Evolutionary conservation across 2,797 vertebrate species (phyloP).

Genomic region (Pipistrellus pipistrellus): DNA sequence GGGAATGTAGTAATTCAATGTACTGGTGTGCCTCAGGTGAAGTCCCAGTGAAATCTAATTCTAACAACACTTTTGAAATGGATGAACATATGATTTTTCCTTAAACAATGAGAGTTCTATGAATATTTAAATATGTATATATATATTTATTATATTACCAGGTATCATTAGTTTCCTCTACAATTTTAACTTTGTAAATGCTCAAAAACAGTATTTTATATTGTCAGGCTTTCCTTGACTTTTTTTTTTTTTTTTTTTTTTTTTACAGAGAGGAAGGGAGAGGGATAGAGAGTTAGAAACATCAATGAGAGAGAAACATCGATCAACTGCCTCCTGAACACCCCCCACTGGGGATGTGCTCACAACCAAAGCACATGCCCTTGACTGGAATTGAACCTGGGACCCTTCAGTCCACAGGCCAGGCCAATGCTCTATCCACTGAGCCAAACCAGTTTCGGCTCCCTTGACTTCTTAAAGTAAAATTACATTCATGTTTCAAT

Average conservation of each 20-base stretch:
- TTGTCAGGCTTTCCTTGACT: background rate
- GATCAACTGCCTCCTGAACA: no score
- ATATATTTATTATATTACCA: background rate
- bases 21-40: background rate
- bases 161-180: background rate
- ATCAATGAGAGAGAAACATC: no score
- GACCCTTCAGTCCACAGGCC: no score
- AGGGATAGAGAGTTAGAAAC: no score
- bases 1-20: background rate
- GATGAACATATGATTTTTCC: background rate
- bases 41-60: background rate
- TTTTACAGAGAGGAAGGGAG: no score
- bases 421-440: no score
- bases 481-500: background rate
- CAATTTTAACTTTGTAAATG: constrained; percentile 45
- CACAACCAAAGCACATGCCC: no score
- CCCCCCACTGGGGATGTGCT: no score
- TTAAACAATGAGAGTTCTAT: constrained; percentile 5
- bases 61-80: background rate
- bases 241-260: no score
- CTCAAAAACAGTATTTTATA: background rate
- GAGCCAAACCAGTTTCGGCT: no score
- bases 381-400: no score
- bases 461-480: background rate
- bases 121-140: background rate